phyloP scores from a whole-genome alignment of 2,797 vertebrate genomes.

The Eutrigla gurnardus region DNA sequence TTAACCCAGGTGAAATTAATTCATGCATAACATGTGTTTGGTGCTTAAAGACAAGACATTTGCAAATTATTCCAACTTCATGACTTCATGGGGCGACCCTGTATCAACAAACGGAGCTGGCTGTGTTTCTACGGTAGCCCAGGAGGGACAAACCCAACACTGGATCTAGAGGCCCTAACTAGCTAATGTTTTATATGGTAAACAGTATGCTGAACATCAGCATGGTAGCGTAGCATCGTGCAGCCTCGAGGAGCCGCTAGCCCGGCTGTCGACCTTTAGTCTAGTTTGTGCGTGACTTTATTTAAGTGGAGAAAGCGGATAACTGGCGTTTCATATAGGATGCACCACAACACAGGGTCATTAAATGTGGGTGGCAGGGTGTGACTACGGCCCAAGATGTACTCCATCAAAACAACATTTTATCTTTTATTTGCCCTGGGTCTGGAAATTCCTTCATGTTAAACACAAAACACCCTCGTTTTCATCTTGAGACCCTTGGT shows the following conservation, averaged over 20 bases:
- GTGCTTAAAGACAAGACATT: too few species aligned
- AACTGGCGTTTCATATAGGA: neutral
- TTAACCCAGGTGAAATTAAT: too few species aligned
- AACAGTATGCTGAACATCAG: neutral
- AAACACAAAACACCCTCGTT: neutral
- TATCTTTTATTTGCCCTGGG: neutral
- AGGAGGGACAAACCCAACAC: too few species aligned
- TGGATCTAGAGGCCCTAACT: neutral
- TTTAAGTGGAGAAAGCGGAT: neutral
- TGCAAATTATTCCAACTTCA: too few species aligned
- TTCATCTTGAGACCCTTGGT: neutral
- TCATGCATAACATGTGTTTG: too few species aligned
- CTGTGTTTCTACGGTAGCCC: too few species aligned
- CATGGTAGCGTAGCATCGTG: too few species aligned
- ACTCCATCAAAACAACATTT: constrained; percentile 1
- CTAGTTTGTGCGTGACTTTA: constrained; percentile 1
- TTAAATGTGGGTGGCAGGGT: constrained; percentile 2
- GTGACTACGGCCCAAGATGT: constrained; percentile 5
- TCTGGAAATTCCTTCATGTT: neutral
- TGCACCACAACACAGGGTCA: constrained; percentile 13
- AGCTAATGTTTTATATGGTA: neutral
- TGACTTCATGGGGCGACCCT: too few species aligned
- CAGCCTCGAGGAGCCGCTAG: neutral
- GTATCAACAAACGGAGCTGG: too few species aligned
- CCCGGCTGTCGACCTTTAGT: neutral